Base-by-base conservation (phyloP, 2,888 invertebrate genomes). In the Willowsia nigromaculata region DNA sequence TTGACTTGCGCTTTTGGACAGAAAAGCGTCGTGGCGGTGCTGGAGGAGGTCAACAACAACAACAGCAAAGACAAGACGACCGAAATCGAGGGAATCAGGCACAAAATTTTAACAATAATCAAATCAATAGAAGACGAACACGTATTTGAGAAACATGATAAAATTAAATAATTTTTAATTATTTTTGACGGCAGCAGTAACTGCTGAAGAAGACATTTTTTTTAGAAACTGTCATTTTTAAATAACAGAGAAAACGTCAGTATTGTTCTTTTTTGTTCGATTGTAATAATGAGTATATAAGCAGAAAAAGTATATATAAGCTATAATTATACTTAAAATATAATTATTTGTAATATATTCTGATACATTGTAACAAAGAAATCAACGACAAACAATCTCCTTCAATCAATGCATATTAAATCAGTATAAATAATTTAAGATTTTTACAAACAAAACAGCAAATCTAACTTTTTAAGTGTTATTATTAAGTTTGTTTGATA, bases 1-100 rank as follows among this genome's bases (percentile, higher is more conserved):
- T 94, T 30, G 94, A 94, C 91, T 93, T 94, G 7, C 92, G 93
- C 30, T 93, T 93, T n/a, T 94, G 94, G 94, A 93, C 94, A 1
- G 94, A 94, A 18, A 88, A 91, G 62, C 56, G 87, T 3, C 87
- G 87, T 5, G 71, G 84, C 0, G 84, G 80, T 1, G 43, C 22
- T 15, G 50, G 50, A 40, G 65, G 47, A 40, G 33, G 27, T 18
- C 68, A 33, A 5, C 71, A 71, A 47, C 40, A 11, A 11, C 59
- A 13, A 27, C 25, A 37, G 43, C 82, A 43, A 53, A 59, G 84
- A 50, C 90, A 25, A 53, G 71, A 74, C 6, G 62, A 88, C 30
- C 30, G 87, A 43, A 78, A 86, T 18, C 37, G 85, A 18, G 78
- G 62, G 7, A 43, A 71, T 43, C 87, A 80, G n/a, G 81, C 76